These are phyloP conservation scores for Callimorpha dominula DNA, from an alignment of 2,888 invertebrate species.

Conservation along the genomic window DNA sequence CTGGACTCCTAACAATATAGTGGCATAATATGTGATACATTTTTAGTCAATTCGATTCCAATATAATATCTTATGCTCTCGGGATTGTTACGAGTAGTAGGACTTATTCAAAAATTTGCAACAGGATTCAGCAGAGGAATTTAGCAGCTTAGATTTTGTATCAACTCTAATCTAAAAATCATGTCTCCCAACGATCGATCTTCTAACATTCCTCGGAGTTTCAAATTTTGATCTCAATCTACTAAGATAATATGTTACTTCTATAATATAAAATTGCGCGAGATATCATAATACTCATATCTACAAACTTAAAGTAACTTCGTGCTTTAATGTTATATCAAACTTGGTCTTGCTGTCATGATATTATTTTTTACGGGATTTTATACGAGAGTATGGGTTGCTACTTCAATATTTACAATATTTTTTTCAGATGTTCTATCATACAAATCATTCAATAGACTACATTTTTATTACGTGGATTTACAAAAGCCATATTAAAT, in stretches of 20 bases:
- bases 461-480: no score
- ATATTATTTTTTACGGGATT: not conserved
- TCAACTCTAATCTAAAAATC: not conserved
- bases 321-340: conserved; percentile 25
- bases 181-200: not conserved
- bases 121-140: not conserved
- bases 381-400: not conserved
- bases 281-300: conserved; percentile 6
- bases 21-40: no score
- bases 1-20: no score
- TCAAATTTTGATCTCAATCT: conserved; percentile 11
- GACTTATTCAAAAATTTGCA: not conserved
- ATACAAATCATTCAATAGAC: no score
- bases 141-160: not conserved
- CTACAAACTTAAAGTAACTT: conserved; percentile 19
- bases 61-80: no score
- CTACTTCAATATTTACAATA: conserved; percentile 17
- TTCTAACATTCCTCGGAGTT: not conserved
- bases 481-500: no score
- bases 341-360: conserved; percentile 29
- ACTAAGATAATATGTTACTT: conserved; percentile 4
- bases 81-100: no score
- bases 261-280: conserved; percentile 22
- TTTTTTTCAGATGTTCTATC: no score
- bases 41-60: no score